Evolutionary conservation across 2,113 vertebrate species (phyloP).

Genomic region (Emydocephalus ijimae): DNA sequence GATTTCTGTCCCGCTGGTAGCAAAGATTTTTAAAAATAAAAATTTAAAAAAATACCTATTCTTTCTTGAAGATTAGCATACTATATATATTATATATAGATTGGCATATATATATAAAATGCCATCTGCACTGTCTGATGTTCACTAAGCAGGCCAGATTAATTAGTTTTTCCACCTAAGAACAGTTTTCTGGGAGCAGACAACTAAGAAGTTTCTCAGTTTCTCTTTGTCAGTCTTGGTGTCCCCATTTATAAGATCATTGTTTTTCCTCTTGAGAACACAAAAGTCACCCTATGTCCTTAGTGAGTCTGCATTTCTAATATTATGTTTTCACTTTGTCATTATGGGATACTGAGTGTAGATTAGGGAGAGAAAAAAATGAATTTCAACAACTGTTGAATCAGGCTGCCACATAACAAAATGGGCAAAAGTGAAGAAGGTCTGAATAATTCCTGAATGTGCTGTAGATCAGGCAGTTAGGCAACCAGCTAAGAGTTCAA

Average conservation of each 20-base stretch:
- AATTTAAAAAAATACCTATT: not conserved
- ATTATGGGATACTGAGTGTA: no score
- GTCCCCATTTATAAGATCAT: not conserved
- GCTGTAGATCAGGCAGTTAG: not conserved
- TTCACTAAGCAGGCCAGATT: not conserved
- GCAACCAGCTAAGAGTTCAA: not conserved
- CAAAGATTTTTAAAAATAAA: not conserved
- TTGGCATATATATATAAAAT: not conserved
- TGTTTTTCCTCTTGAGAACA: not conserved
- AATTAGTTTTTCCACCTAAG: not conserved
- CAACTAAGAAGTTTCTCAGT: not conserved
- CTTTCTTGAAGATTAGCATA: not conserved
- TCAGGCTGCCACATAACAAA: no score
- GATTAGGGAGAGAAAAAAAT: no score
- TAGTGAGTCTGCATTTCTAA: not conserved
- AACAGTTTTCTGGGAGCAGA: not conserved
- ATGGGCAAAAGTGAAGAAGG: no score
- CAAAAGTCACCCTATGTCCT: not conserved
- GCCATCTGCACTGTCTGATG: not conserved
- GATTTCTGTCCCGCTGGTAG: not conserved
- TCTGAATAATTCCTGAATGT: no score
- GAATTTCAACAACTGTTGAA: no score
- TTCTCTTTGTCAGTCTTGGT: not conserved
- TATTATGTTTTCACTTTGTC: no score
- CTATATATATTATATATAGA: not conserved